phyloP scores from a whole-genome alignment of 2,888 invertebrate genomes.

The Dynastes grantii region DNA sequence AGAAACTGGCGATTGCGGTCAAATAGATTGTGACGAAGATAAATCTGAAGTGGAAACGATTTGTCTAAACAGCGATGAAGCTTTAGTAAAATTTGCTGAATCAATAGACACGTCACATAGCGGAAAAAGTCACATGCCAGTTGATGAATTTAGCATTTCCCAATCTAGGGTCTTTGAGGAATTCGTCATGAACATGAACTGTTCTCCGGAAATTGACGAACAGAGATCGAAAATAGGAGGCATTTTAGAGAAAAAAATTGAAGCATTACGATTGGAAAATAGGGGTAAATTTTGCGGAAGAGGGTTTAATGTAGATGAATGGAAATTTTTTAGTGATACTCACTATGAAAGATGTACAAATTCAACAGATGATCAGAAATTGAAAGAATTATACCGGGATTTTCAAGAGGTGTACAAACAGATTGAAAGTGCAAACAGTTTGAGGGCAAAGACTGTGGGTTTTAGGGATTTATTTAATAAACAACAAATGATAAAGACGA shows the following conservation, averaged over 20 bases:
- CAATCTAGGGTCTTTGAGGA: no score
- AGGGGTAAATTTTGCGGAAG: conserved; percentile 24
- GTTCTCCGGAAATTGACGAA: not conserved
- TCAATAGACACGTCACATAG: no score
- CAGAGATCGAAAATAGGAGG: not conserved
- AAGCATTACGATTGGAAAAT: conserved; percentile 8
- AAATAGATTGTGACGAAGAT: not conserved
- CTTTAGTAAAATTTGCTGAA: not conserved
- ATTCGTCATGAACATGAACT: not conserved
- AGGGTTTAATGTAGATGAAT: conserved; percentile 37
- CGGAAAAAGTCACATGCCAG: no score
- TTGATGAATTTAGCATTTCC: no score
- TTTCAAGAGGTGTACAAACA: conserved; percentile 1
- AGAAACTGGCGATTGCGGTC: no score
- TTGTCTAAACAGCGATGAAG: not conserved
- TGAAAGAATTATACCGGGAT: not conserved
- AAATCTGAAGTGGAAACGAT: no score
- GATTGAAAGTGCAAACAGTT: not conserved
- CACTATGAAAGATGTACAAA: not conserved
- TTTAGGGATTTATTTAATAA: conserved; percentile 1
- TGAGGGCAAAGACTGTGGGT: not conserved
- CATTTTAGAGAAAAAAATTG: not conserved
- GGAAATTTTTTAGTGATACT: conserved; percentile 23
- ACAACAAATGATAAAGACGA: conserved; percentile 3
- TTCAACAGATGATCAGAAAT: not conserved